Evolutionary conservation across 2,113 vertebrate genomes (phyloP), one percentile per base, ranked within the genome.

Genomic region (Ranitomeya variabilis): DNA sequence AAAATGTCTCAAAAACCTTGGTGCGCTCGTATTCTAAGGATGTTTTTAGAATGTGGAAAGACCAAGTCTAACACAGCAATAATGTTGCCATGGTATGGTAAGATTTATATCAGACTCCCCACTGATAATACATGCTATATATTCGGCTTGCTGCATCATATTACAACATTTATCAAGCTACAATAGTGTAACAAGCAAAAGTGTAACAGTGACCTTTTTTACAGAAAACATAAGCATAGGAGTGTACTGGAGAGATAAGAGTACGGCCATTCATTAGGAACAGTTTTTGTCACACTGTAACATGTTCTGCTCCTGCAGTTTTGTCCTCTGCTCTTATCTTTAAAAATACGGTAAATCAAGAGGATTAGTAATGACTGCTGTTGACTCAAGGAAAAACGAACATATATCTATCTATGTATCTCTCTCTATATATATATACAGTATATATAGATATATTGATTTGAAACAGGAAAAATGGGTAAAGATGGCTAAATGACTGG

Each of bases 261-360:
- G 52, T 7, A 64, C 26, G 37, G 23, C 18, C 64, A 80, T 87
- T 67, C 64, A 80, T 67, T 80, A 69, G 62, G 3, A 87, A 51
- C 76, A 79, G 73, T 52, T 51, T 57, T 21, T 64, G 85, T 52
- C 54, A 84, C 37, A 84, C n/a, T 54, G 54, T 66, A 86, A 80
- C 45, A 78, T 71, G 51, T 67, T 80, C 67, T 87, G 71, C 5
- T 67, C 69, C 67, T 87, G 71, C 5, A 57, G 12, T 57, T 57
- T 26, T 73, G 62, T 87, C 23, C 76, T 37, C 37, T 52, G 23
- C 51, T 80, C 18, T 79, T 80, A 87, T 87, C 86, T 67, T 16
- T 18, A 37, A 55, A 52, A 60, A 69, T 67, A 52, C 67, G 52
- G 52, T 0, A 66, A 60, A 11, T 74, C 69, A 69, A 76, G 26